A percentile compares a stretch with the other conserved stretches of the same genome.
Evolutionary conservation across 2,888 invertebrate genomes (phyloP).

Genomic region (Argyresthia albistria): DNA sequence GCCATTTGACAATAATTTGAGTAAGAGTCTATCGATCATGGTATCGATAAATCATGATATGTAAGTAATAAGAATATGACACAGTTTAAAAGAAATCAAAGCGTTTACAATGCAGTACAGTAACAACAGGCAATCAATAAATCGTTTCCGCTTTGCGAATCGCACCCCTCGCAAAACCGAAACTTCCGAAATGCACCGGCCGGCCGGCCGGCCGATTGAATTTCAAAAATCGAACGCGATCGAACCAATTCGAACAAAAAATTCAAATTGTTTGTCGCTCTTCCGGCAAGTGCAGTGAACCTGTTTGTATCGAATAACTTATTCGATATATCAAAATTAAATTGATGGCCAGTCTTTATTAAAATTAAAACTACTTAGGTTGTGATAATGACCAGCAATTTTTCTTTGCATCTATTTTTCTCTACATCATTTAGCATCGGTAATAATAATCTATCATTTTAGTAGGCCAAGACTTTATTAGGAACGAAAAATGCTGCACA

Average conservation of each 20-base stretch:
- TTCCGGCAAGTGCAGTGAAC: slow-evolving; percentile 16
- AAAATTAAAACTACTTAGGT: not conserved
- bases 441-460: not conserved
- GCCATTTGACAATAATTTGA: too few relatives aligned
- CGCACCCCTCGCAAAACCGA: not conserved
- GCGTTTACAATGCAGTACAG: too few relatives aligned
- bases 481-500: too few relatives aligned
- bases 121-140: not conserved
- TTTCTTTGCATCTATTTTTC: not conserved
- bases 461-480: too few relatives aligned
- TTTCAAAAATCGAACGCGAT: slow-evolving; percentile 20
- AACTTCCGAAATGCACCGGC: slow-evolving; percentile 14
- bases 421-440: not conserved
- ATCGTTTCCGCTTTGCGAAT: not conserved
- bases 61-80: too few relatives aligned
- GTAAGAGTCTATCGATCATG: too few relatives aligned
- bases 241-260: slow-evolving; percentile 23
- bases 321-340: slow-evolving; percentile 5
- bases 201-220: slow-evolving; percentile 18
- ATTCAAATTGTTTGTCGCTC: slow-evolving; percentile 23
- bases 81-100: too few relatives aligned
- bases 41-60: too few relatives aligned
- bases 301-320: not conserved
- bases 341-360: slow-evolving; percentile 16
- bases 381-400: not conserved